Conservation (phyloP, 35 echinoderm and acorn worm genomes). For the Ophioderma brevispina region DNA sequence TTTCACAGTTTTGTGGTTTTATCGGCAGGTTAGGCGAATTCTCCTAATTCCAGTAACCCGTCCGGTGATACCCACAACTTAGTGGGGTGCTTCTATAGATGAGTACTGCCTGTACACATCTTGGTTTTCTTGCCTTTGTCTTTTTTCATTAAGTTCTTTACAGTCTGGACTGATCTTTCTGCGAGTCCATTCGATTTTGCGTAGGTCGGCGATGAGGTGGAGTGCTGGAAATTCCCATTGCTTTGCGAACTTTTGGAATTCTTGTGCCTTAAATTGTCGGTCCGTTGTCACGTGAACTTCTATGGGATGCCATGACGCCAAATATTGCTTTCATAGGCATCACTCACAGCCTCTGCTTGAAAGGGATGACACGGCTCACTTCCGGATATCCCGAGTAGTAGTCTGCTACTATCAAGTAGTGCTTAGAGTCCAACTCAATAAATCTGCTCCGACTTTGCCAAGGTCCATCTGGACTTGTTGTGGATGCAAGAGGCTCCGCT, state of each 20-base stretch:
- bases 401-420: constrained; percentile 67
- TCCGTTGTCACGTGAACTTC: constrained; percentile 64
- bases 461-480: constrained; percentile 44
- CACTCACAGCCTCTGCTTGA: constrained; percentile 27
- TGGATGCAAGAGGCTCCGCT: constrained; percentile 36
- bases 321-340: constrained; percentile 39
- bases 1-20: not conserved
- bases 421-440: constrained; percentile 37
- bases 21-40: constrained; percentile 39
- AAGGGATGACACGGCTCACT: not conserved
- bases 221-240: constrained; percentile 68
- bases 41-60: constrained; percentile 25
- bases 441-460: constrained; percentile 68
- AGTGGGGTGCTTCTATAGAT: constrained; percentile 39
- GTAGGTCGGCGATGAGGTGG: constrained; percentile 55
- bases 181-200: constrained; percentile 66
- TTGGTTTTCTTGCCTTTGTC: not conserved
- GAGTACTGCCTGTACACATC: constrained; percentile 39
- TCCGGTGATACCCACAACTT: constrained; percentile 35
- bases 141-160: constrained; percentile 58
- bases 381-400: constrained; percentile 62
- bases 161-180: constrained; percentile 46
- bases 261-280: constrained; percentile 46
- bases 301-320: constrained; percentile 30
- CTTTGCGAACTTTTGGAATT: constrained; percentile 63